phyloP scores from a whole-genome alignment of 2,113 vertebrate genomes.

The Lasiurus cinereus region DNA sequence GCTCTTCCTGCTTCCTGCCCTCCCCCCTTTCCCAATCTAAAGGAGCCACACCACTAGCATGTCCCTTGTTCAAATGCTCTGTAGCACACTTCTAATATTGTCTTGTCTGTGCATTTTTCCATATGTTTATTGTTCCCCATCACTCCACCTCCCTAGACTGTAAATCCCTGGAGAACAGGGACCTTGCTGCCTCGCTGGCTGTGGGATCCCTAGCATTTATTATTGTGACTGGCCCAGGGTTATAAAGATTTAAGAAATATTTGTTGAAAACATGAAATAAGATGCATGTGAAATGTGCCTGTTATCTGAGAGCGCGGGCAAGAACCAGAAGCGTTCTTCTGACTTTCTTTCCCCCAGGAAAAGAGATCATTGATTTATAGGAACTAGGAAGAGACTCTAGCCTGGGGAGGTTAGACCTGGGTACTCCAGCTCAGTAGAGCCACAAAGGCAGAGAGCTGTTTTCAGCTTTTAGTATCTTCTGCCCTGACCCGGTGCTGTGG shows the following conservation, averaged over 20 bases:
- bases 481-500: neutral
- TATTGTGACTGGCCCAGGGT: neutral
- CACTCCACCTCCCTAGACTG: neutral
- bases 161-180: neutral
- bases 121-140: neutral
- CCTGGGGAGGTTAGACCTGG: neutral
- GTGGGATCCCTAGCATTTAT: neutral
- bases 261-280: neutral
- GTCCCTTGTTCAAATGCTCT: neutral
- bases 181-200: neutral
- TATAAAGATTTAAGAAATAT: neutral
- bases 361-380: neutral
- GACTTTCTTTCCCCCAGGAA: neutral
- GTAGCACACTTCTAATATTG: neutral
- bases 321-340: neutral
- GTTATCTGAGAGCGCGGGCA: neutral
- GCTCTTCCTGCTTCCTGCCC: neutral
- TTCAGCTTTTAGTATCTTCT: neutral
- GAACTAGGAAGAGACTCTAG: neutral
- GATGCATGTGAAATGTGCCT: neutral
- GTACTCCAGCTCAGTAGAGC: neutral
- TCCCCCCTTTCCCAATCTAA: neutral
- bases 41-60: neutral
- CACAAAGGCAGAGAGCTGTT: neutral
- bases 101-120: neutral